Percentiles rank a stretch among this genome's conserved stretches.
Evolutionary conservation across 2,113 vertebrate genomes (phyloP).

Genomic region (Coracopsis vasa): DNA sequence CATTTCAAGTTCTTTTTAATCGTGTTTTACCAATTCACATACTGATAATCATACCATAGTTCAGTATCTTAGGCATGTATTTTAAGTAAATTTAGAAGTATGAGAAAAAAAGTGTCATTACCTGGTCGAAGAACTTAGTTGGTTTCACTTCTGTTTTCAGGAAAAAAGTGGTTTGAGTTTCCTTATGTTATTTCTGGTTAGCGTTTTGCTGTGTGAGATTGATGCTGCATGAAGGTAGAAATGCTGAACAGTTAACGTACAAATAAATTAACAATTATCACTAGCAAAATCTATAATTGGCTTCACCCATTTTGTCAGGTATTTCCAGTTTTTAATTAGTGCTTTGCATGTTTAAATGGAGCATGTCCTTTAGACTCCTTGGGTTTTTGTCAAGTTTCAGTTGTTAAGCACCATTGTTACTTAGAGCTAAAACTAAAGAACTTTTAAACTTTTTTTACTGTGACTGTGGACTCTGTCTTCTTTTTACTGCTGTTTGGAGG

Average conservation of each 20-base stretch:
- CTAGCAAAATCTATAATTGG: neutral
- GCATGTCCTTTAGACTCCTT: neutral
- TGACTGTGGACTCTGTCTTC: neutral
- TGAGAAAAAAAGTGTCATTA: neutral
- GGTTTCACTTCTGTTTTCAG: neutral
- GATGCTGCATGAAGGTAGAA: neutral
- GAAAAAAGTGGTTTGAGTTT: neutral
- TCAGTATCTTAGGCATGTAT: neutral
- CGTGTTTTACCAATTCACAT: neutral
- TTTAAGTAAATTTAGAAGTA: neutral
- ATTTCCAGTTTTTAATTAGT: conserved; percentile 21
- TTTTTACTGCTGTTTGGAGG: neutral
- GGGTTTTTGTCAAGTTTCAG: neutral
- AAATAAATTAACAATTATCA: neutral
- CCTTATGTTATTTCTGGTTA: neutral
- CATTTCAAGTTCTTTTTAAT: neutral
- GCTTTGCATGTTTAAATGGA: neutral
- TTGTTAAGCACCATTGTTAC: neutral
- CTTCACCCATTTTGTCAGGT: conserved; percentile 11
- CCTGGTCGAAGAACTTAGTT: neutral
- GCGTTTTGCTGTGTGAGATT: neutral
- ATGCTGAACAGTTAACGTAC: neutral
- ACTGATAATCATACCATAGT: neutral
- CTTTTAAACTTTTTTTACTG: neutral
- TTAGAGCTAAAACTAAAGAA: neutral